Evolutionary conservation across 2,797 vertebrate genomes (phyloP), one percentile per base, ranked within the genome.

Genomic region (Remorina albescens): DNA sequence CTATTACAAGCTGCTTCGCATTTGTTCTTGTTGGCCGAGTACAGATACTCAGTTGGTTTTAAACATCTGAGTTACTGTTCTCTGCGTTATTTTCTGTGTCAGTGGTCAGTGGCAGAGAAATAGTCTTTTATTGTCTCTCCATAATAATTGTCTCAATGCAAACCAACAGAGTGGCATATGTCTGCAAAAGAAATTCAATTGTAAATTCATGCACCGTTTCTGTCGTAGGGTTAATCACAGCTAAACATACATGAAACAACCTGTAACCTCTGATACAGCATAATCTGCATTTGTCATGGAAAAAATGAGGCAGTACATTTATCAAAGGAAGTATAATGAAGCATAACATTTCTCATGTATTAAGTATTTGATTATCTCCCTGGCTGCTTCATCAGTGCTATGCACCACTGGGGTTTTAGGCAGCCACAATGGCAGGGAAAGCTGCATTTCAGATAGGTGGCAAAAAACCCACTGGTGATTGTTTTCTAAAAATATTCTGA

Each of bases 361-460:
- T 76, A 83, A 85, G 86, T 83, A 88, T 90, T 89, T 88, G 84
- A 89, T 90, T 80, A 86, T 83, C 80, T 90, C 76, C 84, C 53
- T 18, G 56, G 71, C 76, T 81, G 83, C 76, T 72, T 79, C 78
- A 62, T 83, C 76, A 65, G 32, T 74, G 69, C 66, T 84, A 64
- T 21, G 74, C 77, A 81, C 74, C 56, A 5, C 67, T 44, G 76
- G 64, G 76, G 46, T 82, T 74, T 69, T 19, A 58, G 46, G 69
- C 67, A 61, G 76, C 59, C 32, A 11, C 61, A 67, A 16, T 2
- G 13, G 59, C 42, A 62, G 41, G 71, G 65, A 61, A 78, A 19
- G 36, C 41, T 74, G 57, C 21, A 54, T 67, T 74, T 78, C 58
- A 67, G 69, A 81, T 54, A 41, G 44, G 75, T 58, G 63, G 25